Percentiles rank a stretch among this genome's conserved stretches.
These are phyloP conservation scores for Drosophila dunni DNA, from an alignment of 1,140 invertebrate genomes.

Conservation along the genomic window DNA sequence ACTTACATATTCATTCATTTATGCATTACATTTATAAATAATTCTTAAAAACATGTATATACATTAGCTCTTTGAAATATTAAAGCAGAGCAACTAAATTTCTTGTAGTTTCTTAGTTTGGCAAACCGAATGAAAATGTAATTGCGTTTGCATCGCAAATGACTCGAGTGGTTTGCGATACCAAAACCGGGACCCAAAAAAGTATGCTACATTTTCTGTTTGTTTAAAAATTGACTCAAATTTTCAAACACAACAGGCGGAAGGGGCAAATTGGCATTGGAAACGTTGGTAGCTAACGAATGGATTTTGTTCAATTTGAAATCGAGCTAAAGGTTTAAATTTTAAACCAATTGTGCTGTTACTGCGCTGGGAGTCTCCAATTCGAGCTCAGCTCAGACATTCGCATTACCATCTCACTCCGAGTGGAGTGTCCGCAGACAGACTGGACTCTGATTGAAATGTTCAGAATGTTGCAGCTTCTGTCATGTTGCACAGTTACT, in stretches of 20 bases:
- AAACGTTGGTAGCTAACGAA: constrained; percentile 36
- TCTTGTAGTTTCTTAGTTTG: constrained; percentile 38
- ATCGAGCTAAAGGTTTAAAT: constrained; percentile 58
- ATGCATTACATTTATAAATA: not conserved
- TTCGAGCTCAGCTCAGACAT: constrained; percentile 31
- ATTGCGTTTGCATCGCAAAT: constrained; percentile 79
- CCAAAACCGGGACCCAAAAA: constrained; percentile 23
- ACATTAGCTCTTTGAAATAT: constrained; percentile 52
- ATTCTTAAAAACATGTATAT: not conserved
- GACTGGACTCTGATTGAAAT: constrained; percentile 69
- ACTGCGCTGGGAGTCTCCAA: constrained; percentile 1
- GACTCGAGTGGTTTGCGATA: constrained; percentile 63
- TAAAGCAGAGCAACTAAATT: constrained; percentile 48
- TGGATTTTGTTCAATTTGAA: constrained; percentile 48
- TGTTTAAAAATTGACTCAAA: constrained; percentile 59
- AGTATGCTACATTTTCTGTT: constrained; percentile 45
- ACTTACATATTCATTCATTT: constrained; percentile 15
- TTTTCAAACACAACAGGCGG: constrained; percentile 38
- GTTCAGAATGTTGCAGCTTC: constrained; percentile 37
- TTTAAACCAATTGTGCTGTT: constrained; percentile 54
- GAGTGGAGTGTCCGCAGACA: constrained; percentile 1
- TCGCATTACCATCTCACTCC: constrained; percentile 45
- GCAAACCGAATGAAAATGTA: constrained; percentile 72
- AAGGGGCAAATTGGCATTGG: constrained; percentile 23
- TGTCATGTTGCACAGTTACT: constrained; percentile 45